Evolutionary conservation across 2,113 vertebrate genomes (phyloP).

Genomic region (Axis porcinus): DNA sequence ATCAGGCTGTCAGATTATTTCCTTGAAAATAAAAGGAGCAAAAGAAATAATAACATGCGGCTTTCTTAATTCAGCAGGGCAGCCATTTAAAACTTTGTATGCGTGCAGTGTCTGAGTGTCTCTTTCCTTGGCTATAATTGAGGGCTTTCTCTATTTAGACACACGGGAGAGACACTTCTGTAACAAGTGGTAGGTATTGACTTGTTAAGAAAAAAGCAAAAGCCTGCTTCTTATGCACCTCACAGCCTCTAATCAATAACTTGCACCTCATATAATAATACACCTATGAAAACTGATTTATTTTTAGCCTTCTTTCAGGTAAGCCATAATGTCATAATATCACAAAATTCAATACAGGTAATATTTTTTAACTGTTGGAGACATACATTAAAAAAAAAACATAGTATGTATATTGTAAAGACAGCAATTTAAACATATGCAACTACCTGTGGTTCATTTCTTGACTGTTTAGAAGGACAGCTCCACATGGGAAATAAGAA

Average conservation of each 20-base stretch:
- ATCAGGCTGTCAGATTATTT: not conserved
- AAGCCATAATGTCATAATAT: not conserved
- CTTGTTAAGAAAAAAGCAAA: not conserved
- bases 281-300: not conserved
- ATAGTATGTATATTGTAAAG: not conserved
- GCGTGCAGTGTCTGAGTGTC: not conserved
- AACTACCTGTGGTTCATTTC: not conserved
- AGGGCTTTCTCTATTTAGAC: not conserved
- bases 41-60: not conserved
- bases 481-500: not conserved
- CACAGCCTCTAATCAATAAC: not conserved
- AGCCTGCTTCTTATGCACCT: not conserved
- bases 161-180: not conserved
- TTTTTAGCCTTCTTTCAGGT: not conserved
- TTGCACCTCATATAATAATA: not conserved
- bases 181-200: not conserved
- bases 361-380: not conserved
- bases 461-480: not conserved
- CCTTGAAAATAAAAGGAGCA: not conserved
- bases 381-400: not conserved
- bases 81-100: not conserved
- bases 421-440: not conserved
- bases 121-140: not conserved
- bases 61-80: not conserved
- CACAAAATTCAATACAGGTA: not conserved